phyloP scores from a whole-genome alignment of 2,113 vertebrate genomes.

The Castor canadensis region DNA sequence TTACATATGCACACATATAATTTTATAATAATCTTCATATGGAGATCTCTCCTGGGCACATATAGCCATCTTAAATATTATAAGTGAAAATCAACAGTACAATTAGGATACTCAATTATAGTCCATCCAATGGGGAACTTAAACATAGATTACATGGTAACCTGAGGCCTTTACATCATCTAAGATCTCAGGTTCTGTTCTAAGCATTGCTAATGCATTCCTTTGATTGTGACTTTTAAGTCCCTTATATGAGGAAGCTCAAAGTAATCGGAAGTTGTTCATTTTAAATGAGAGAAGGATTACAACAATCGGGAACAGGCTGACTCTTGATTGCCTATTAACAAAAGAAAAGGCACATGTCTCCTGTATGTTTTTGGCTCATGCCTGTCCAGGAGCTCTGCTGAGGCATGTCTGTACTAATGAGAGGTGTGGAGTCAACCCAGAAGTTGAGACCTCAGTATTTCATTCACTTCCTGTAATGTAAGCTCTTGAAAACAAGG shows the following conservation, averaged over 20 bases:
- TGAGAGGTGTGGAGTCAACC: not conserved
- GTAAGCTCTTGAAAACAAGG: not conserved
- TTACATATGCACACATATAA: not conserved
- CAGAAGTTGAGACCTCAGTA: not conserved
- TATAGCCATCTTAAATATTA: not conserved
- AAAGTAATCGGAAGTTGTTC: constrained; percentile 38
- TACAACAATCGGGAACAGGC: not conserved
- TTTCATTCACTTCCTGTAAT: constrained; percentile 19
- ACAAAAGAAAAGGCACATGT: not conserved
- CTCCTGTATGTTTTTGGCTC: not conserved
- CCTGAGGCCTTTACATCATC: not conserved
- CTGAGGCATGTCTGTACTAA: not conserved
- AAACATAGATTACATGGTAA: not conserved
- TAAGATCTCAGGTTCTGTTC: constrained; percentile 1
- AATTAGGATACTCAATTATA: not conserved
- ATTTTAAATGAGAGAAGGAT: not conserved
- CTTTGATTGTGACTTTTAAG: not conserved
- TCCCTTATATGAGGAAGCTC: not conserved
- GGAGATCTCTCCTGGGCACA: not conserved
- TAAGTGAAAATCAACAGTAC: not conserved
- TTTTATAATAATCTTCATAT: not conserved
- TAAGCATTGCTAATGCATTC: not conserved
- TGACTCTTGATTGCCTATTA: not conserved
- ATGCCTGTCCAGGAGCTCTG: not conserved
- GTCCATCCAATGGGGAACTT: not conserved